These are phyloP conservation scores for Panopea generosa DNA, from an alignment of 2,888 invertebrate species.

Conservation along the genomic window DNA sequence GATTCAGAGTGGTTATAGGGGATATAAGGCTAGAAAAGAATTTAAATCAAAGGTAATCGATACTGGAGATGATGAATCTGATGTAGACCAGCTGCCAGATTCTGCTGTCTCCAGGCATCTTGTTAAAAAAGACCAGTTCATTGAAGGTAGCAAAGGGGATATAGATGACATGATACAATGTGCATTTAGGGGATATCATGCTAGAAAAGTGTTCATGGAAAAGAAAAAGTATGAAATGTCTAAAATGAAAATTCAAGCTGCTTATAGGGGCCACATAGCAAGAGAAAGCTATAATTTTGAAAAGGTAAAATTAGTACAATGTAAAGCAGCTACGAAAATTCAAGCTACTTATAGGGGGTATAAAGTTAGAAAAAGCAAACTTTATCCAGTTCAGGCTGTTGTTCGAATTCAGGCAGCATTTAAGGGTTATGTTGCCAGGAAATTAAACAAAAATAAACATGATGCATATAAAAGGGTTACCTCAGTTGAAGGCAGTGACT, in stretches of 20 bases:
- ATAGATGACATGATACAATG: slow-evolving; percentile 34
- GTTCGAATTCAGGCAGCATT: slow-evolving; percentile 39
- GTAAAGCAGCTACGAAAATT: slow-evolving; percentile 19
- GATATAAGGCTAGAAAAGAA: slow-evolving; percentile 53
- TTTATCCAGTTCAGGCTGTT: slow-evolving; percentile 15
- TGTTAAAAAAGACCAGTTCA: slow-evolving; percentile 42
- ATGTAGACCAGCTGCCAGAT: slow-evolving; percentile 51
- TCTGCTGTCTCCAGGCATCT: slow-evolving; percentile 34
- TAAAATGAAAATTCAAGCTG: slow-evolving; percentile 24
- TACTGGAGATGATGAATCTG: slow-evolving; percentile 21
- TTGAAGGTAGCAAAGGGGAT: slow-evolving; percentile 19
- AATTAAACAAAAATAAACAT: slow-evolving; percentile 15
- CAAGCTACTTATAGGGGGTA: slow-evolving; percentile 30
- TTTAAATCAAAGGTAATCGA: slow-evolving; percentile 50
- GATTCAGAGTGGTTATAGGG: slow-evolving; percentile 56
- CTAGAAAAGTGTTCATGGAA: slow-evolving; percentile 17
- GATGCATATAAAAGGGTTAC: slow-evolving; percentile 8
- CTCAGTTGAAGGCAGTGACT: slow-evolving; percentile 25
- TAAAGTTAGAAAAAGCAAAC: slow-evolving; percentile 27
- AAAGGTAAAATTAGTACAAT: slow-evolving; percentile 17
- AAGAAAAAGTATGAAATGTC: not conserved
- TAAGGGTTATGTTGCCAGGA: slow-evolving; percentile 43
- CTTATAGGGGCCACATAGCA: slow-evolving; percentile 23
- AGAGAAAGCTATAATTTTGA: slow-evolving; percentile 16
- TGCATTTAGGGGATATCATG: slow-evolving; percentile 32